Base-by-base conservation (phyloP, 2,113 vertebrate genomes). In the Suncus etruscus region DNA sequence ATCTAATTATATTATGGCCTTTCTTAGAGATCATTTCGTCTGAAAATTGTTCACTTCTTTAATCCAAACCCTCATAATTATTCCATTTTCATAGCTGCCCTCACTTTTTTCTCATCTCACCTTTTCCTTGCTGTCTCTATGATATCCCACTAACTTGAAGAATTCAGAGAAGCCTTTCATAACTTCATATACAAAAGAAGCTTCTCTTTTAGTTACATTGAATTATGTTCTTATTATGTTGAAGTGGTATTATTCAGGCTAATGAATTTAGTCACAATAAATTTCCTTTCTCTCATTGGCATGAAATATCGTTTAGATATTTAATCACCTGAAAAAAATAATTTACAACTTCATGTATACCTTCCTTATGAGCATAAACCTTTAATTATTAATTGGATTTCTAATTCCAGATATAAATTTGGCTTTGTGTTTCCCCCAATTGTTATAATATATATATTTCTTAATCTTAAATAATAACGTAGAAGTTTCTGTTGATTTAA, bases 371-470 rank as follows among this genome's bases (percentile, higher is more conserved):
- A 87, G 20, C 27, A 80, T 85, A 95, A 92, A 91, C 61, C 45
- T 94, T 95, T 95, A 95, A 95, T 96, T 97, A 92, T 96, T 95
- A 95, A 96, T 95, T 87, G 70, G 92, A 86, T 87, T 95, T 31
- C 87, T 94, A 92, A 94, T 94, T 96, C 87, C 63, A 25, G 18
- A 91, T 24, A 86, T 93, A 90, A 82, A 87, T 85, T 48, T 89
- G 68, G 18, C n/a, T 94, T 92, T 94, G 61, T 93, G 75, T 93
- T 92, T 91, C 32, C 8, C 65, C 25, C 66, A 61, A 94, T 58
- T 92, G 22, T 82, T 92, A 76, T 16, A 8, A 29, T 68, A 22
- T 93, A 51, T 80, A 73, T 83, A 32, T 66, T 90, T 89, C 27
- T 87, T 77, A 84, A 91, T 88, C 45, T 79, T 65, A 87, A 89